A percentile compares a stretch with the other conserved stretches of the same genome.
Conservation (phyloP, 53 echinoderm and acorn worm species). For the Henricia sp. region DNA sequence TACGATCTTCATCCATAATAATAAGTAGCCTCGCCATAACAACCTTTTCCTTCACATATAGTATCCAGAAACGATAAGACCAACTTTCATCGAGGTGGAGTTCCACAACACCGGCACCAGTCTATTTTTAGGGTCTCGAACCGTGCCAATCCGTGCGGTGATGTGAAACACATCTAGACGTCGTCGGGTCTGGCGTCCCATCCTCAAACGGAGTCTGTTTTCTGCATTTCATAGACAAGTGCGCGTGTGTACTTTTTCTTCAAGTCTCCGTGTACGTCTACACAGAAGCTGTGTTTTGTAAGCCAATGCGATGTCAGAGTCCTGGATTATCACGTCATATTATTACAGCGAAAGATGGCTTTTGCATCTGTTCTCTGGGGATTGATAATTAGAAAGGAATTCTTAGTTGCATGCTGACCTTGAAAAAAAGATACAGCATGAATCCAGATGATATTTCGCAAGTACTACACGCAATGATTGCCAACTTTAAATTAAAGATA, state of each 20-base stretch:
- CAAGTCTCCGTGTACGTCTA: neutral
- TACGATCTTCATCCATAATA: too few species aligned
- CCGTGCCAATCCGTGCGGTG: conserved; percentile 11
- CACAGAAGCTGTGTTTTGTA: neutral
- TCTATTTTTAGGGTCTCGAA: conserved; percentile 2
- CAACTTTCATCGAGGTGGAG: conserved; percentile 3
- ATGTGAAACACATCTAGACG: conserved; percentile 21
- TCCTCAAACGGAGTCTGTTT: conserved; percentile 43
- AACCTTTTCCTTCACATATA: too few species aligned
- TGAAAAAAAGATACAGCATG: too few species aligned
- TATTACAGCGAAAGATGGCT: conserved; percentile 18
- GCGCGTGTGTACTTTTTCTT: conserved; percentile 47
- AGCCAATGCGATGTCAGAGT: neutral
- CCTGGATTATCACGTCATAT: conserved; percentile 45
- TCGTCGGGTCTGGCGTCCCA: conserved; percentile 23
- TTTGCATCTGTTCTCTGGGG: conserved; percentile 10
- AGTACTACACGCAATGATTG: too few species aligned
- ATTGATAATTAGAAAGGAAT: conserved; percentile 30
- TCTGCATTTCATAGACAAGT: conserved; percentile 48
- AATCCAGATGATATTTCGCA: too few species aligned
- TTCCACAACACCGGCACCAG: conserved; percentile 13
- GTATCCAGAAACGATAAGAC: too few species aligned
- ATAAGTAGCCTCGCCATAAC: too few species aligned
- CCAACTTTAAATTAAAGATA: too few species aligned
- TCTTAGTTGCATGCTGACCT: conserved; percentile 23